phyloP scores from a whole-genome alignment of 2,797 vertebrate species.

The Sebastes reedi region DNA sequence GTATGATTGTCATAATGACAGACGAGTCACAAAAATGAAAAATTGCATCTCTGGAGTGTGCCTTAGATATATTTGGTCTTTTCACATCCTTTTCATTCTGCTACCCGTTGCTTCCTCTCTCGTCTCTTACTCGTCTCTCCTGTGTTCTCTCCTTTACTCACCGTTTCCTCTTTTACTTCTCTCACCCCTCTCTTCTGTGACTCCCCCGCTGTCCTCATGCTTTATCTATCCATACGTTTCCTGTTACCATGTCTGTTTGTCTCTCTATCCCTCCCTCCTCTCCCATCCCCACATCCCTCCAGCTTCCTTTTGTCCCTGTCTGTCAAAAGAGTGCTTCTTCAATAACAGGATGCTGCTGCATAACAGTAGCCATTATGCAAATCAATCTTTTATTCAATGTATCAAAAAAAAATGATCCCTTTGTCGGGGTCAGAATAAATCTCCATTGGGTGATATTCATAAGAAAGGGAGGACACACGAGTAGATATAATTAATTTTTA shows the following conservation, averaged over 20 bases:
- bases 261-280: not conserved
- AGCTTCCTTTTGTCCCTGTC: conserved; percentile 37
- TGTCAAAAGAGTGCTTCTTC: conserved; percentile 44
- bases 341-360: conserved; percentile 49
- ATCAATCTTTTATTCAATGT: conserved; percentile 51
- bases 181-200: not conserved
- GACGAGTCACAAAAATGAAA: conserved; percentile 39
- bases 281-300: conserved; percentile 5
- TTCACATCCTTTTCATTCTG: not conserved
- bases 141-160: not conserved
- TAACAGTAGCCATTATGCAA: conserved; percentile 56
- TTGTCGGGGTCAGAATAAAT: conserved; percentile 47
- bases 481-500: not conserved
- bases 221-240: conserved; percentile 12
- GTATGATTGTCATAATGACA: conserved; percentile 56
- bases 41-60: conserved; percentile 37
- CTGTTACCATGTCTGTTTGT: not conserved
- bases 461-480: not conserved
- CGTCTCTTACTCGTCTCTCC: not conserved
- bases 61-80: conserved; percentile 12
- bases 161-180: not conserved
- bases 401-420: conserved; percentile 37
- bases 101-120: not conserved
- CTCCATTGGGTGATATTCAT: conserved; percentile 17
- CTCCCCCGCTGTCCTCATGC: not conserved